A percentile compares a stretch with the other conserved stretches of the same genome.
Conservation (phyloP, 2,797 vertebrate species). For the Sebastes trivittatus region DNA sequence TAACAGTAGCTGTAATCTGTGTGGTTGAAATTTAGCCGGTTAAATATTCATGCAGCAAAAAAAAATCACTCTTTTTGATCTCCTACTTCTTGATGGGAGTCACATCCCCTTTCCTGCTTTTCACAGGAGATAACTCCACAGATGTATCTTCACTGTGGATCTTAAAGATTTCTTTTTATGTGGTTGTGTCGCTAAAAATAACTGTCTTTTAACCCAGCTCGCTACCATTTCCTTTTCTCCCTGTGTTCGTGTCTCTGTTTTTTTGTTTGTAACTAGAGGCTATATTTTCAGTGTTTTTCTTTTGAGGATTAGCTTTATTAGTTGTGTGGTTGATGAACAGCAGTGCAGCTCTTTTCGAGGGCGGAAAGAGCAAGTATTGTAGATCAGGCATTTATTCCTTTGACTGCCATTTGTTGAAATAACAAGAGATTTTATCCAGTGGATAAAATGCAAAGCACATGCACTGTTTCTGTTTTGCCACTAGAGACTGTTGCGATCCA, state of each 20-base stretch:
- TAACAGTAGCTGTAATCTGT: neutral
- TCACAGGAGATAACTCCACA: constrained; percentile 31
- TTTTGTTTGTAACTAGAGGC: constrained; percentile 20
- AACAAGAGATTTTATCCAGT: neutral
- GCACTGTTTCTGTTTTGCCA: constrained; percentile 60
- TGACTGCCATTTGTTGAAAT: neutral
- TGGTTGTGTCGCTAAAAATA: constrained; percentile 56
- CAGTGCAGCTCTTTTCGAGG: neutral
- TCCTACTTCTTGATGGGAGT: constrained; percentile 21
- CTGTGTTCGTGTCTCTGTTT: constrained; percentile 3
- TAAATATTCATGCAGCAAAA: constrained; percentile 30
- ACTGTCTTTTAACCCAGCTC: constrained; percentile 17
- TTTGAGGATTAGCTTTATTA: constrained; percentile 28
- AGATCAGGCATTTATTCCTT: neutral
- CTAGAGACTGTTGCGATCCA: constrained; percentile 76
- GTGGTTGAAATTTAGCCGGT: constrained; percentile 3
- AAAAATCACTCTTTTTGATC: constrained; percentile 8
- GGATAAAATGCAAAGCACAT: constrained; percentile 22
- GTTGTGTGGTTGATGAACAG: neutral
- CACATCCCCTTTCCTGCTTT: constrained; percentile 6
- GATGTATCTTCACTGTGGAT: constrained; percentile 26
- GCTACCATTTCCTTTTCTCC: constrained; percentile 9
- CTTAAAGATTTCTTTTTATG: constrained; percentile 31
- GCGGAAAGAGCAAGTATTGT: neutral
- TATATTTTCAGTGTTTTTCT: constrained; percentile 19